Base-by-base conservation (phyloP, 2,797 vertebrate species). In the Spea hammondii region DNA sequence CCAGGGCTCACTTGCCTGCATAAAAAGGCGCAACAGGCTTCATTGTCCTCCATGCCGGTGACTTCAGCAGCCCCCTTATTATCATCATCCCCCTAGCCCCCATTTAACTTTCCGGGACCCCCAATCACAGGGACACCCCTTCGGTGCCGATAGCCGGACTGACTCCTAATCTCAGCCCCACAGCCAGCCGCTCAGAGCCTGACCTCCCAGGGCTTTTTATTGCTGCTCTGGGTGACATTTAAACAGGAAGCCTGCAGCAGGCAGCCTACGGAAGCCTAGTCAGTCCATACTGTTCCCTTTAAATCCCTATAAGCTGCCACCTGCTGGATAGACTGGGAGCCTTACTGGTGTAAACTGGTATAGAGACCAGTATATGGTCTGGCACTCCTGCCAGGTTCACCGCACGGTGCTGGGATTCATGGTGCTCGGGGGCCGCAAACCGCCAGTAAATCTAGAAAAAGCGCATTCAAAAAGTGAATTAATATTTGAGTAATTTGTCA, bases 1-100 rank as follows among this genome's bases (percentile, higher is more conserved):
- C 32, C 32, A 32, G 32, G 32, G 48, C 13, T 49, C 32, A 77
- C 75, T 74, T 70, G 49, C 80, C 75, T 78, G 55, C 32, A 45
- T 9, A 8, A 17, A 68, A 13, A 6, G 74, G 47, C 7, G 44
- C 49, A 50, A 76, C 45, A 44, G 55, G 46, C 32, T 59, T 49
- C 49, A 73, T 46, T 11, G 5, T 12, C 65, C 75, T 73, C 80
- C 80, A 74, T 44, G 44, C 65, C 10, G 70, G 65, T 4, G 47
- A 4, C 44, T 48, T 66, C 57, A 54, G 46, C 59, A 66, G 32
- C 13, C 74, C 49, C 46, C 65, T 77, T n/a, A 57, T 49, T 14
- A 82, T 5, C 10, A 62, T 8, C 4, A 67, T 8, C 3, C 17
- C 70, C 70, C 67, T 69, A 3, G 44, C 8, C 6, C 55, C 70